phyloP scores from a whole-genome alignment of 1,140 invertebrate genomes.

The Eulimnadia texana region DNA sequence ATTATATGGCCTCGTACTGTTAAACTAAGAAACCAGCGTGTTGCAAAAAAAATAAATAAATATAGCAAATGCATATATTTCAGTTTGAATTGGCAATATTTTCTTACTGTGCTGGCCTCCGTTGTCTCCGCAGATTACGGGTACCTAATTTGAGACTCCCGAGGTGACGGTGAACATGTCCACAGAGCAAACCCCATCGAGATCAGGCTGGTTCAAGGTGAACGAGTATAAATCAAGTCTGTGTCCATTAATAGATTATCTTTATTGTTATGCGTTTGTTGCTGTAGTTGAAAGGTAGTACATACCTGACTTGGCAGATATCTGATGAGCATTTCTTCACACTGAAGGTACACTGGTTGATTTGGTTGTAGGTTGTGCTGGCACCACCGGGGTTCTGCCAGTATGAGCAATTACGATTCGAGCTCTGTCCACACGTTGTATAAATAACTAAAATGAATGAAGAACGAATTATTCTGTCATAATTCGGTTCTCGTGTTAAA shows the following conservation, averaged over 20 bases:
- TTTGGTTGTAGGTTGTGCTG: neutral
- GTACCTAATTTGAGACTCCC: slow-evolving; percentile 26
- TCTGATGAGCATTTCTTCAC: slow-evolving; percentile 8
- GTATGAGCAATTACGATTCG: slow-evolving; percentile 9
- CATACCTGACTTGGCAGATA: slow-evolving; percentile 9
- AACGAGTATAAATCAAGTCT: slow-evolving; percentile 60
- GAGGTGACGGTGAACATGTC: slow-evolving; percentile 47
- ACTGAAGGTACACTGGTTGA: neutral
- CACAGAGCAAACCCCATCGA: slow-evolving; percentile 50
- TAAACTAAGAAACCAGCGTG: too few species aligned
- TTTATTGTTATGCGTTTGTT: too few species aligned
- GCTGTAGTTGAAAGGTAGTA: too few species aligned
- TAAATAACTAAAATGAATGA: neutral
- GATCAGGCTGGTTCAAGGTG: slow-evolving; percentile 50
- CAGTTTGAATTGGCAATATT: too few species aligned
- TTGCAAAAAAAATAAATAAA: too few species aligned
- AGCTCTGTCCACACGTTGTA: neutral
- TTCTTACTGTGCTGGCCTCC: slow-evolving; percentile 31
- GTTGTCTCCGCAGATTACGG: slow-evolving; percentile 30
- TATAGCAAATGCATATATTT: too few species aligned
- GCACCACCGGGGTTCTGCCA: slow-evolving; percentile 8
- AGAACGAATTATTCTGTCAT: too few species aligned
- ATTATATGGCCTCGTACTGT: too few species aligned
- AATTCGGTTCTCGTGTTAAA: too few species aligned
- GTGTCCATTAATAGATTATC: neutral